phyloP scores from a whole-genome alignment of 2,888 invertebrate species.

The Ernsta delagoae region DNA sequence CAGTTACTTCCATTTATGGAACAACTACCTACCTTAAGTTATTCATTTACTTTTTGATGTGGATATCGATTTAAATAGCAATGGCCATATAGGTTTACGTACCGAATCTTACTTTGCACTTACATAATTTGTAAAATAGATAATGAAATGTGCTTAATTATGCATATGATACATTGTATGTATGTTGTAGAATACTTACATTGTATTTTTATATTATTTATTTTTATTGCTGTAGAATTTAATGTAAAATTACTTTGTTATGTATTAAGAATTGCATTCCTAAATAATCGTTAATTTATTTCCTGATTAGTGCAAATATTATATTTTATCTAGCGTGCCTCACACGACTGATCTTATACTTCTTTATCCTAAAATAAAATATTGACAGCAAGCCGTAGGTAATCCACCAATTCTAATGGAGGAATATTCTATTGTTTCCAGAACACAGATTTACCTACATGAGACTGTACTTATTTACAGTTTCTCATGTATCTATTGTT shows the following conservation, averaged over 20 bases:
- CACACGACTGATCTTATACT: background rate
- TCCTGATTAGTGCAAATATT: background rate
- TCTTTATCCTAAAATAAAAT: background rate
- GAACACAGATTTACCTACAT: too few relatives aligned
- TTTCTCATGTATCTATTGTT: too few relatives aligned
- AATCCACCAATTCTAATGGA: too few relatives aligned
- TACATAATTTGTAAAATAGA: conserved; percentile 5
- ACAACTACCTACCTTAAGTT: too few relatives aligned
- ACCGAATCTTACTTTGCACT: too few relatives aligned
- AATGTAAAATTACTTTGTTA: background rate
- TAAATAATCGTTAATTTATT: background rate
- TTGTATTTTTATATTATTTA: conserved; percentile 14
- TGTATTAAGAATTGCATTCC: background rate
- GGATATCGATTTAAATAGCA: background rate
- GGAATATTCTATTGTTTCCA: too few relatives aligned
- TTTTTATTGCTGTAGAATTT: conserved; percentile 15
- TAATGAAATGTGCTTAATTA: conserved; percentile 19
- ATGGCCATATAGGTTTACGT: conserved; percentile 8
- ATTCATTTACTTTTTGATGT: background rate
- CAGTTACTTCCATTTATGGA: too few relatives aligned
- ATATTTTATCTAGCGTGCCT: background rate
- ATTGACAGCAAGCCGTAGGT: too few relatives aligned
- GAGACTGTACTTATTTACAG: too few relatives aligned
- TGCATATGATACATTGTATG: background rate
- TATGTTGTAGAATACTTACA: conserved; percentile 6